A percentile compares a stretch with the other conserved stretches of the same genome.
Evolutionary conservation across 2,113 vertebrate species (phyloP).

Genomic region (Sturnira hondurensis): DNA sequence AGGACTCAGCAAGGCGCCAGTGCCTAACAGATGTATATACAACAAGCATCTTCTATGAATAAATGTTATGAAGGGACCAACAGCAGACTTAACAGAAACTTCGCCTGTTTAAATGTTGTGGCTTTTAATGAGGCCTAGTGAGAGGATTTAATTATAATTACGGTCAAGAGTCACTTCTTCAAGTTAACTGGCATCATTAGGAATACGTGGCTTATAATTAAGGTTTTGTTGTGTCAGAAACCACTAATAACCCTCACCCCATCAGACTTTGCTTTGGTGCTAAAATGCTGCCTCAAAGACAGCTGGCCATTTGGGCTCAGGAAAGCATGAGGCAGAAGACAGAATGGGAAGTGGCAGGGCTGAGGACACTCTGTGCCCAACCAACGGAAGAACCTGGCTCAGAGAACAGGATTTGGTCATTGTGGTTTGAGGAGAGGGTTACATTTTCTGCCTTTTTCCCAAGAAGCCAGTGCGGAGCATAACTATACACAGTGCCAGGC

Average conservation of each 20-base stretch:
- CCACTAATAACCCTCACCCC: neutral
- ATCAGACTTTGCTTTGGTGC: neutral
- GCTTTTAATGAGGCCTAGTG: conserved; percentile 4
- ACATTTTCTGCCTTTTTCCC: neutral
- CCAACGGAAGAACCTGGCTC: neutral
- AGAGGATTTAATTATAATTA: conserved; percentile 35
- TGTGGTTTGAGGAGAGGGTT: neutral
- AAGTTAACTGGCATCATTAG: neutral
- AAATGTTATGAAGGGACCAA: neutral
- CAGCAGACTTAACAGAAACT: neutral
- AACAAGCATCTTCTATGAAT: neutral
- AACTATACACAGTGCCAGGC: neutral
- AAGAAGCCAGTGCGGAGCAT: neutral
- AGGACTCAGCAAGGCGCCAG: neutral
- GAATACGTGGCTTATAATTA: conserved; percentile 12
- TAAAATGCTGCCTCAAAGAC: conserved; percentile 42
- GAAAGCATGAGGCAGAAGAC: neutral
- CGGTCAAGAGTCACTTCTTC: neutral
- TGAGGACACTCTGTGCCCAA: neutral
- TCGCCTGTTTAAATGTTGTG: neutral
- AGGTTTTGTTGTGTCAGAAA: conserved; percentile 12
- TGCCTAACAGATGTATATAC: neutral
- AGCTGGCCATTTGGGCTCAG: neutral
- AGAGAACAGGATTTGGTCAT: neutral
- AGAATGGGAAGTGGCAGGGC: fast-evolving